Evolutionary conservation across 2,113 vertebrate genomes (phyloP), one percentile per base, ranked within the genome.

Genomic region (Labeo rohita): DNA sequence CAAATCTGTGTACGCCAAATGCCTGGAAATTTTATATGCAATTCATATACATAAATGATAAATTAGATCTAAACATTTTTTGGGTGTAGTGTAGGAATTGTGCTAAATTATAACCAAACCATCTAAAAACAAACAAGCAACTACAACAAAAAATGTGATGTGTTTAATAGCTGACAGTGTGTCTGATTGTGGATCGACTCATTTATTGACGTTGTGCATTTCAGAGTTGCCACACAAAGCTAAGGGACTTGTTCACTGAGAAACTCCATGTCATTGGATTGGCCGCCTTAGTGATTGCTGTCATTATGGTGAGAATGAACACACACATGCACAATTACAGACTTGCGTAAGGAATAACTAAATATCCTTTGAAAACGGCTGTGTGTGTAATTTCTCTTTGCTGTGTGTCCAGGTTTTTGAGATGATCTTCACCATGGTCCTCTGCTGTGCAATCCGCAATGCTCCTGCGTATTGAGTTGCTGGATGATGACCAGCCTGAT

Each of bases 231-330:
- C 97, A 98, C 86, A 76, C 87, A 47, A 97, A 96, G 90, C 95
- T 99, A 0, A 95, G 95, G 0, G 94, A 96, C 3, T 96, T 99
- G 86, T 99, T 99, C 90, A 96, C 96, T 0, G 95, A 96, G 88
- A 99, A 99, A 94, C 94, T 98, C 77, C 96, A 98, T 90, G 90
- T 99, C 92, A 97, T 99, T 0, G 98, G 98, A 63, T 96, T 99
- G 0, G 97, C 96, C 1, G 97, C 97, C 2, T 91, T 98, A 0
- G 96, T 96, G 88, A 97, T 99, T 0, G 97, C 97, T 0, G 95
- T 97, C 87, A 99, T 99, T 92, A 99, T 99, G 97, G 98, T 98
- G 92, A 95, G 96, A 52, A 56, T 11, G 5, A 66, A 63, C 86
- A 56, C 36, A 74, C 50, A 54, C 34, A 68, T 50, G 7, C 45